Evolutionary conservation across 2,797 vertebrate species (phyloP).

Genomic region (Molothrus ater): DNA sequence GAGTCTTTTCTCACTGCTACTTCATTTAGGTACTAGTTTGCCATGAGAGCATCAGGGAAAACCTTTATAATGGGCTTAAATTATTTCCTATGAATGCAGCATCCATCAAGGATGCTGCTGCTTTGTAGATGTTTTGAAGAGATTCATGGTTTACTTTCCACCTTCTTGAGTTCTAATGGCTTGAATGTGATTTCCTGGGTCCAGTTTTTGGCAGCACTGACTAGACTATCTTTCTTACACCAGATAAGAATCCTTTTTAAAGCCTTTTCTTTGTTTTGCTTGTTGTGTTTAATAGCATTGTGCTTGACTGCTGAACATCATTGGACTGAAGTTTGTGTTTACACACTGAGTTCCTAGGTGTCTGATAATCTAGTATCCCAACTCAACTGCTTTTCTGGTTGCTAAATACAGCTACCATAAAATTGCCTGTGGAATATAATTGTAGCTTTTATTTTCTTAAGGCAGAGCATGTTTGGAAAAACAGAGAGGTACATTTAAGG

Average conservation of each 20-base stretch:
- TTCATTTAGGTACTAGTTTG: not conserved
- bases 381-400: not conserved
- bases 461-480: not conserved
- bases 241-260: not conserved
- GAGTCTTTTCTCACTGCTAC: not conserved
- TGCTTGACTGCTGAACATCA: not conserved
- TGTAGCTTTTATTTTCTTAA: not conserved
- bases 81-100: not conserved
- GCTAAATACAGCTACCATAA: not conserved
- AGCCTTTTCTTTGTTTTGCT: not conserved
- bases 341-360: not conserved
- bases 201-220: not conserved
- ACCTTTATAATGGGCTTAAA: not conserved
- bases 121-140: not conserved
- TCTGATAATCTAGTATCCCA: not conserved
- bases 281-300: not conserved
- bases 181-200: not conserved
- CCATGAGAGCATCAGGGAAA: not conserved
- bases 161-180: not conserved
- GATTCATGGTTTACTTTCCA: not conserved
- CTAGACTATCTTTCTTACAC: not conserved
- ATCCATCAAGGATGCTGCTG: not conserved
- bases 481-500: not conserved
- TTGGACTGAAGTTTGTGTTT: not conserved
- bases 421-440: not conserved